Evolutionary conservation across 2,797 vertebrate genomes (phyloP), one percentile per base, ranked within the genome.

Genomic region (Peromyscus aztecus): DNA sequence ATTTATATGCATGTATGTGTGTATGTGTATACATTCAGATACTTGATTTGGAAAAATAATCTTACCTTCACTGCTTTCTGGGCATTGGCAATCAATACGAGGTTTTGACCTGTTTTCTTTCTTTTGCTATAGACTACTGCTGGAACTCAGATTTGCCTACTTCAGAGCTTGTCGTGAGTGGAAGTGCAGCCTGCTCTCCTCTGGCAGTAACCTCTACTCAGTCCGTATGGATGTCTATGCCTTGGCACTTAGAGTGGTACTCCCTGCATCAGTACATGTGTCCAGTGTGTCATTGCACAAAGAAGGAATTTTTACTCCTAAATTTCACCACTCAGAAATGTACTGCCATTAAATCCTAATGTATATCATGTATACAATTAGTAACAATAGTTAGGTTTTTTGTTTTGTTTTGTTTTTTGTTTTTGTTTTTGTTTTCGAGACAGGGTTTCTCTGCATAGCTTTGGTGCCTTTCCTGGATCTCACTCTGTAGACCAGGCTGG

Each of bases 251-350:
- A 61, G 14, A 31, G 4, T 19, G 24, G 4, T 24, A 69, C 12
- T 86, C 63, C 34, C 61, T 34, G 24, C 21, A 4, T 94, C 83
- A 77, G 46, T 23, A 75, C 31, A 67, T 14, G 11, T 21, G 16
- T 14, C 21, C 11, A 37, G 34, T 61, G 55, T 88, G 46, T 67
- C 57, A 73, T 13, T 67, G 7, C 16, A 34, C 14, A 87, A 86
- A 63, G 6, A 57, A 6, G 17, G 2, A 34, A 75, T 52, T 52
- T 34, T 21, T 19, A 69, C 87, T 46, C 23, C 4, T 34, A 11
- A 43, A 49, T 89, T 83, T 96, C 83, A 61, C 11, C 73, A 88
- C 55, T 40, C 34, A 85, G 55, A 31, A 69, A 19, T 40, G 57
- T 11, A 69, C 69, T n/a, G 40, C 10, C 40, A 43, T 84, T 46